These are phyloP conservation scores for Malurus leucopterus DNA, from an alignment of 2,797 vertebrate species.

Conservation along the genomic window DNA sequence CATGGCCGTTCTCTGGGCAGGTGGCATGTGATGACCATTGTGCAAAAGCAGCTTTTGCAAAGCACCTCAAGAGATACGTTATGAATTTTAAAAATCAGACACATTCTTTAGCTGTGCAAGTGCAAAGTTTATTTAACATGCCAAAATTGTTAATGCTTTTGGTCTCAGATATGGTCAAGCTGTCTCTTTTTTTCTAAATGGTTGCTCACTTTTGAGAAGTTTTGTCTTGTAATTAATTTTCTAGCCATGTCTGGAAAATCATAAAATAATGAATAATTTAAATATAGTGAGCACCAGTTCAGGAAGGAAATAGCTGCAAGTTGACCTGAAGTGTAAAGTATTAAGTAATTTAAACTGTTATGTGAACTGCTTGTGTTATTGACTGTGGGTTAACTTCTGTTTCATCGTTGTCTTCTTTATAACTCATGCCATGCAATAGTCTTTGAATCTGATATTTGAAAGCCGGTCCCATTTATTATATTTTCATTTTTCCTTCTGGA, in stretches of 20 bases:
- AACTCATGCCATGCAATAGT: not conserved
- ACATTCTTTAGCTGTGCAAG: not conserved
- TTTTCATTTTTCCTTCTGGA: not conserved
- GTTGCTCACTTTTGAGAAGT: not conserved
- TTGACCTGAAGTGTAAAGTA: not conserved
- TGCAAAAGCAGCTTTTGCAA: not conserved
- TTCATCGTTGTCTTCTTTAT: not conserved
- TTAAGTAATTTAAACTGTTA: not conserved
- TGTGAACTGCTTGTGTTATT: not conserved
- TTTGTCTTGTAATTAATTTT: not conserved
- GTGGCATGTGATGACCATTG: fast-evolving
- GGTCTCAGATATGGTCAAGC: not conserved
- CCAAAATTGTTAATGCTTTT: not conserved
- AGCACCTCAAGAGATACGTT: not conserved
- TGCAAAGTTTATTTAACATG: not conserved
- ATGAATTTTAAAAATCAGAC: not conserved
- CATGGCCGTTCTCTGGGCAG: fast-evolving
- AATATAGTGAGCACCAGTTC: not conserved
- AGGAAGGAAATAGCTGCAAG: not conserved
- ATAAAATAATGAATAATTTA: not conserved
- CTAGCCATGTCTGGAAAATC: not conserved
- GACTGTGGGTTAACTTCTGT: not conserved
- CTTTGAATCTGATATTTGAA: not conserved
- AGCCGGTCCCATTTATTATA: not conserved
- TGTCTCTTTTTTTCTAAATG: not conserved